Evolutionary conservation across 2,888 invertebrate species (phyloP), one percentile per base, ranked within the genome.

Genomic region (Tetranychus truncatus): DNA sequence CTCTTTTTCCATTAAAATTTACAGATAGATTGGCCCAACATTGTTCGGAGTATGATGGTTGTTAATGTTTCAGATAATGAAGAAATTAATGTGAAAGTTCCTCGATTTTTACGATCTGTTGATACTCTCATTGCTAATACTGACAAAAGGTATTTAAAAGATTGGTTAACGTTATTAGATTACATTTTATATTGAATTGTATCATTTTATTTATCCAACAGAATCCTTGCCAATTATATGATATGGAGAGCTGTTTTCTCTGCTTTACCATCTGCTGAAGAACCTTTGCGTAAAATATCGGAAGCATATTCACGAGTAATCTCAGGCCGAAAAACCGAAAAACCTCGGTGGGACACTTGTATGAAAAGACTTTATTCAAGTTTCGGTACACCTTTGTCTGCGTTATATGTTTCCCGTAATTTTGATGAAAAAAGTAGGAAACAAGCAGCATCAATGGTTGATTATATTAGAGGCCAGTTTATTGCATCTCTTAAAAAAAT

Each of bases 341-440:
- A 75, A 91, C 88, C 92, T 71, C 86, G 93, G 20, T 94, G 93
- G 93, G 92, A 92, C 84, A 92, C 92, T 82, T 94, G 93, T 81
- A 88, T 91, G 34, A 55, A 44, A 20, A 24, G 34, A 20, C n/a
- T 73, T 11, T 72, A 45, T 45, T 20, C 45, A 44, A n/a, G 44
- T 11, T 72, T 72, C 0, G 79, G 78, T 11, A 75, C 79, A 3
- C 78, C 80, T 0, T 74, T 80, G 18, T 76, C 78, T 9, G 89
- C 93, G 7, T 85, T 93, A 6, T 94, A 93, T 83, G 91, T 94
- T 3, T 86, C 89, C 74, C 90, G 90, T 81, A 90, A 91, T 82
- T 94, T 94, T 85, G 88, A 91, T 79, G 89, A 55, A 65, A 92
- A 81, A 88, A 89, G 74, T 90, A 92, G 0, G 90, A 92, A 82